Evolutionary conservation across 2,797 vertebrate genomes (phyloP).

Genomic region (Crenichthys baileyi): DNA sequence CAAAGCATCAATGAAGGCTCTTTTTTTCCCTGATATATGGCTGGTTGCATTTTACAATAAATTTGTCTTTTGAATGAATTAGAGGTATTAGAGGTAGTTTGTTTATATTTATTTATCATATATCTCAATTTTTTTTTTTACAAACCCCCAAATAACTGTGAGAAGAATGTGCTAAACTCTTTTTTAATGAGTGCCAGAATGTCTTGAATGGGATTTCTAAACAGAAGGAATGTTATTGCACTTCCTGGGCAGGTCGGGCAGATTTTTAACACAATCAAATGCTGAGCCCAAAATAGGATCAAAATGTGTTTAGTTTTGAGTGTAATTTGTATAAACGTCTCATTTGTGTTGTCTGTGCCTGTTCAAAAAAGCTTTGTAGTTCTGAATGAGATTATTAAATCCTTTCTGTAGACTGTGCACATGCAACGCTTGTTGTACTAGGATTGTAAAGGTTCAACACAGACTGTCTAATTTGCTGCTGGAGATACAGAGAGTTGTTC

Average conservation of each 20-base stretch:
- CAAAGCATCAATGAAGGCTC: constrained; percentile 32
- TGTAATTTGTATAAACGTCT: constrained; percentile 57
- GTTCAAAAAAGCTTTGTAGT: constrained; percentile 23
- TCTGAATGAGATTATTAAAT: constrained; percentile 40
- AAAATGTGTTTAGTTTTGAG: constrained; percentile 56
- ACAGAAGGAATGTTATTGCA: constrained; percentile 43
- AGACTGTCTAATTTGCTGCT: neutral
- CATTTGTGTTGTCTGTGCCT: constrained; percentile 44
- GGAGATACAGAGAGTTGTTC: neutral
- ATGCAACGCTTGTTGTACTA: constrained; percentile 3
- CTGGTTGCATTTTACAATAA: constrained; percentile 21
- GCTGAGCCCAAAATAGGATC: constrained; percentile 48
- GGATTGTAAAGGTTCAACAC: constrained; percentile 13
- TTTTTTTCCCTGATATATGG: constrained; percentile 25
- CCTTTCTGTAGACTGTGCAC: constrained; percentile 19
- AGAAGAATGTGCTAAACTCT: constrained; percentile 51
- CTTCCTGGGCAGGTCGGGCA: constrained; percentile 52
- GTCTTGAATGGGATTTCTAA: constrained; percentile 38
- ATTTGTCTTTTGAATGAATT: constrained; percentile 42
- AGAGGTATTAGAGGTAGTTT: constrained; percentile 49
- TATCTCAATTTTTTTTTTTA: constrained; percentile 43
- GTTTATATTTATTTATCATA: constrained; percentile 47
- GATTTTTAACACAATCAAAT: constrained; percentile 49
- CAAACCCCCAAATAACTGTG: constrained; percentile 39
- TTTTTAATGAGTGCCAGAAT: constrained; percentile 61